Conservation (phyloP, 2,888 invertebrate genomes). For the Lepidonotus clava region DNA sequence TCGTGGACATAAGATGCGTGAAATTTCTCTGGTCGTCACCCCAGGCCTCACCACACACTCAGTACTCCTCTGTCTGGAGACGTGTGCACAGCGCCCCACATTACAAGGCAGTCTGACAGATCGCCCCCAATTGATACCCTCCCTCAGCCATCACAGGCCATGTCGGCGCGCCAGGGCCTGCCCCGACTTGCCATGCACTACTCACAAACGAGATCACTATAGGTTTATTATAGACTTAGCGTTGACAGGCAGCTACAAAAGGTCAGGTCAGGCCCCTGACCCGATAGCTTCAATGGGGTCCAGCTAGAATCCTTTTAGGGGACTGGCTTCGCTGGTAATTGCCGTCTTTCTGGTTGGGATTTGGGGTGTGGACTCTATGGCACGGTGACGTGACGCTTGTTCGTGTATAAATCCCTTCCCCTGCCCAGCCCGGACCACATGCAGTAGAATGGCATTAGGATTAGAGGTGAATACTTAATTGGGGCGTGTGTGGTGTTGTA, state of each 20-base stretch:
- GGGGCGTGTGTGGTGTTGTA: too few species aligned
- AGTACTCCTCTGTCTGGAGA: neutral
- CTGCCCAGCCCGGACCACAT: too few species aligned
- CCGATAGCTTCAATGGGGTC: neutral
- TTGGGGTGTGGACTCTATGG: neutral
- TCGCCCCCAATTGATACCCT: neutral
- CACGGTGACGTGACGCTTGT: too few species aligned
- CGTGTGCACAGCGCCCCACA: neutral
- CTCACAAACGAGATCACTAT: neutral
- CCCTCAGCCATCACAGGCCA: neutral
- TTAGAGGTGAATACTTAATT: too few species aligned
- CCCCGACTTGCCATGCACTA: conserved; percentile 23
- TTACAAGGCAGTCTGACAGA: neutral
- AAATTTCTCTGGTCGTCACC: too few species aligned
- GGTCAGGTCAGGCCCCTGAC: neutral
- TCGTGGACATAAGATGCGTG: too few species aligned
- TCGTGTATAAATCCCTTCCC: too few species aligned
- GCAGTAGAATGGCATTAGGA: too few species aligned
- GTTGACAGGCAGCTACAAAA: neutral
- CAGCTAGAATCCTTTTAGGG: neutral
- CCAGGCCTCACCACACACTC: too few species aligned
- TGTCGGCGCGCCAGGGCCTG: neutral
- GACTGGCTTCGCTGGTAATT: neutral
- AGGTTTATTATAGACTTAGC: neutral
- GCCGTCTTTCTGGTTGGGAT: neutral